Evolutionary conservation across 2,888 invertebrate species (phyloP), one percentile per base, ranked within the genome.

Genomic region (Elysia crispata): DNA sequence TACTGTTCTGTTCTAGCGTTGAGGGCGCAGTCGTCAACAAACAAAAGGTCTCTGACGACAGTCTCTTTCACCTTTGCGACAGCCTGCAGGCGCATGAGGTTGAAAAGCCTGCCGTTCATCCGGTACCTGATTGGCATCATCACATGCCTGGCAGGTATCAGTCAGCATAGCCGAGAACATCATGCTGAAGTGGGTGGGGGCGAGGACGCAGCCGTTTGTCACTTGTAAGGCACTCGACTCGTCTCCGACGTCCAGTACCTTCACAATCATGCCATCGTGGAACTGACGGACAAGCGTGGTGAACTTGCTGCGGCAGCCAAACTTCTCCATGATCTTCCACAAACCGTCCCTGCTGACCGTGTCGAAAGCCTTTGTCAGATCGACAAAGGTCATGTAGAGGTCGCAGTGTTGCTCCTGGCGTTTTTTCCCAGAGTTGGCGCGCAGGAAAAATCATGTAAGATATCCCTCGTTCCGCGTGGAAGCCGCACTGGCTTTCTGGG

Each of bases 291-390:
- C 33, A 15, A 60, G 60, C 25, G 25, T 54, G 31, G 33, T 60
- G 77, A 73, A 78, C 54, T 78, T 78, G 31, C 30, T 11, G 13
- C 72, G 30, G 31, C 78, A 78, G 13, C 72, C 72, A 18, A 25
- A 25, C 64, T 33, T 70, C 20, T n/a, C 57, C 72, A 28, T 72
- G 60, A 80, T 76, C 50, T 49, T 41, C 70, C 80, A 80, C 49
- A 75, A 18, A 1, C 76, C 79, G 1, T 70, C 66, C 15, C 60
- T 20, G 60, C 73, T 49, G 64, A 83, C 81, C n/a, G 80, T 82
- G 77, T 82, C 81, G 54, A 82, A 83, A 25, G 81, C 82, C 66
- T 83, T 81, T 13, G 76, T 83, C 67, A 79, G 76, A 74, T 84
- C 84, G 8, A 84, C 77, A 73, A 81, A 82, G 13, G 81, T 80